Evolutionary conservation across 2,797 vertebrate species (phyloP), one percentile per base, ranked within the genome.

Genomic region (Clarias platycephalus): DNA sequence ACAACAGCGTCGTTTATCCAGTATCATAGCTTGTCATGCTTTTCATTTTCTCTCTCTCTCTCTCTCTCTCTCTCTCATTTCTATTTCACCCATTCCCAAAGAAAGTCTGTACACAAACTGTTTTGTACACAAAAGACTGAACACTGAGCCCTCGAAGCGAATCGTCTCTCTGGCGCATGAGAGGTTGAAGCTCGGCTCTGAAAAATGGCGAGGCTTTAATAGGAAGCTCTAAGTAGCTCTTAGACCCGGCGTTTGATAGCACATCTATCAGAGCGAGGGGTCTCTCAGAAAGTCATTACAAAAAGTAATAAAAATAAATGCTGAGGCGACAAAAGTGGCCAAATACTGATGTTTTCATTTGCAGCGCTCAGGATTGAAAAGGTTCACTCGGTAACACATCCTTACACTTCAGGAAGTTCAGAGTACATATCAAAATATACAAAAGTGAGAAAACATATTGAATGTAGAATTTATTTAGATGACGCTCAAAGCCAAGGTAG

Each of bases 311-410:
- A 70, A 71, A 87, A 84, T 63, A 85, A 83, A 85, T 68, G 86
- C 80, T 83, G 77, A 81, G 37, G 80, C n/a, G 83, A 84, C 74
- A 66, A 86, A 86, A 66, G 81, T 20, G 72, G 62, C 53, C 57
- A 84, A 83, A 87, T 75, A 84, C 80, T 71, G 37, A 86, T 79
- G 84, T 81, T 87, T 89, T 82, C 83, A 87, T 87, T 85, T 75
- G 26, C 31, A 62, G 24, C 60, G 26, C 70, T 66, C 28, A 67
- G 53, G 18, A 78, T 72, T 58, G 37, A 63, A 85, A 28, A 78
- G 28, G 62, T 83, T 68, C 66, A 71, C 60, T 22, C 26, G 53
- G 13, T 5, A 9, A 37, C 13, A 5, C 8, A 3, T n/a, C 16
- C 62, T 22, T 26, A 22, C 1, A 31, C 40, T 44, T 60, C 10